Evolutionary conservation across 2,113 vertebrate genomes (phyloP).

Genomic region (Prunella himalayana): DNA sequence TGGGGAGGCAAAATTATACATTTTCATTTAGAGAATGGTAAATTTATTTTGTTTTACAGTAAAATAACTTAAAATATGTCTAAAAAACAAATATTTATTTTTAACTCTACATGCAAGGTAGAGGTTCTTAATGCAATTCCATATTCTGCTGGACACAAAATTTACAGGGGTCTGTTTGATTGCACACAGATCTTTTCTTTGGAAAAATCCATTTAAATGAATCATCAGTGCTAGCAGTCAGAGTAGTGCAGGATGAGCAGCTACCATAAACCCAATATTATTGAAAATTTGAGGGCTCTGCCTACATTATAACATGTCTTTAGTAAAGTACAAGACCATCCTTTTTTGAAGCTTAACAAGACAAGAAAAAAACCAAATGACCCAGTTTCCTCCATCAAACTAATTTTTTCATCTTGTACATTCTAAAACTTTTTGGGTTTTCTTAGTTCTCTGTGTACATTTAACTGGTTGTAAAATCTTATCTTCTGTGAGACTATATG

Average conservation of each 20-base stretch:
- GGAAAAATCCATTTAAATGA: background rate
- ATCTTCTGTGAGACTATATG: background rate
- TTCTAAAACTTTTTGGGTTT: background rate
- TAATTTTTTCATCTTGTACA: background rate
- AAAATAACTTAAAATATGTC: background rate
- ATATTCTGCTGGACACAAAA: background rate
- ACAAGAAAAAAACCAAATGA: background rate
- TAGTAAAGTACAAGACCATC: background rate
- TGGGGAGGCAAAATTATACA: background rate
- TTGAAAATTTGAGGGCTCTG: background rate
- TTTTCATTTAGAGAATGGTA: background rate
- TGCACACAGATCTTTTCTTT: background rate
- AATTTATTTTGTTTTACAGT: background rate
- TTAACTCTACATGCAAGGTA: background rate
- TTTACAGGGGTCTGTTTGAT: background rate
- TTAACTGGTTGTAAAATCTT: background rate
- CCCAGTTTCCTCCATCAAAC: background rate
- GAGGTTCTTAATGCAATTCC: background rate
- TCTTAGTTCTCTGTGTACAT: background rate
- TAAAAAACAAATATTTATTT: background rate
- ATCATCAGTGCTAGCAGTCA: background rate
- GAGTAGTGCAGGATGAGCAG: accelerated
- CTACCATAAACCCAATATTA: background rate
- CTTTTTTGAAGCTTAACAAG: background rate
- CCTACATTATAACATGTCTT: background rate